Percentiles rank a stretch among this genome's conserved stretches.
These are phyloP conservation scores for Rhinolophus ferrumequinum DNA, from an alignment of 2,113 vertebrate genomes.

Conservation along the genomic window DNA sequence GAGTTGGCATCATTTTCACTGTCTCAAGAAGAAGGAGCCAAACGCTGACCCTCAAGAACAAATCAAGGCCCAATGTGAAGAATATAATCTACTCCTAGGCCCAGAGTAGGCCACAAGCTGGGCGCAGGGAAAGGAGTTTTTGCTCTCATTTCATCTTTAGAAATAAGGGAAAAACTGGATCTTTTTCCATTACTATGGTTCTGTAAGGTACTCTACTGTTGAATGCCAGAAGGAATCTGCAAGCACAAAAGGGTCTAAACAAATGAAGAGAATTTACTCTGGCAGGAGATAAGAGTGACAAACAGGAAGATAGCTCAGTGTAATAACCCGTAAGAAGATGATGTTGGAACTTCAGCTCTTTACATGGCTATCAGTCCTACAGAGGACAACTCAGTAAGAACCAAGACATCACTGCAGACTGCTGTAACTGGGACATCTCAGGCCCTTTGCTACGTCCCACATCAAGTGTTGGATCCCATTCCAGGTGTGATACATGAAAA, in stretches of 20 bases:
- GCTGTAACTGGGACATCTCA: conserved; percentile 91
- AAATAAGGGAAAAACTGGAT: background rate
- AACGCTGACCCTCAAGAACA: conserved; percentile 69
- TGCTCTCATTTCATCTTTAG: background rate
- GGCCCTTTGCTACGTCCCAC: conserved; percentile 93
- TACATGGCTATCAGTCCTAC: conserved; percentile 86
- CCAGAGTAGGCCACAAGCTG: background rate
- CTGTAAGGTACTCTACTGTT: background rate
- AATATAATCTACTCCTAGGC: background rate
- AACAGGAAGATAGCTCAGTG: background rate
- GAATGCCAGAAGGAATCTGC: background rate
- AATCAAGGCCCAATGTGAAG: conserved; percentile 11
- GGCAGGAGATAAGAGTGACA: background rate
- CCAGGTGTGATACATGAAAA: conserved; percentile 90
- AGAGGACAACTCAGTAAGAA: conserved; percentile 88
- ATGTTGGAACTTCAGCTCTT: conserved; percentile 77
- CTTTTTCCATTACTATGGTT: background rate
- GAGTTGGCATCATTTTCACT: conserved; percentile 78
- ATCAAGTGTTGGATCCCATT: conserved; percentile 93
- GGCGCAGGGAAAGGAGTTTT: conserved; percentile 41
- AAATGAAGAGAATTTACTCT: background rate
- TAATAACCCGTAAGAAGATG: no score
- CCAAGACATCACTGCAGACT: conserved; percentile 89
- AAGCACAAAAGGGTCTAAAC: background rate
- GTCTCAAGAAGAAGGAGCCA: conserved; percentile 58